Conservation (phyloP, 92 coral and sea anemone genomes). For the Heliopora coerulea region DNA sequence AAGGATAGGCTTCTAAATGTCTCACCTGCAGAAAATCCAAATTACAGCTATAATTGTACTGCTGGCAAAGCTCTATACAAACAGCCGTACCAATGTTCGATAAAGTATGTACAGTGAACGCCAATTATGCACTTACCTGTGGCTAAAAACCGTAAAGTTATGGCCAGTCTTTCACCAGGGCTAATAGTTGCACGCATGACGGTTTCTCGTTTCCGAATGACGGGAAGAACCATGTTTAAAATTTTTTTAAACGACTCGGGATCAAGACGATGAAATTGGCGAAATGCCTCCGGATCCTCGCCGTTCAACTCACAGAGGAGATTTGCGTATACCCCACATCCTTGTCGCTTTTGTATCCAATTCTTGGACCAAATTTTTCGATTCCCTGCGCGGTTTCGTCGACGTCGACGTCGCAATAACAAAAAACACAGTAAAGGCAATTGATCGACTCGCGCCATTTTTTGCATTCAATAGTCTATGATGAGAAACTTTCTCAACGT, state of each 20-base stretch:
- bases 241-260: too few species aligned
- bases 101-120: not conserved
- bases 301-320: conserved; percentile 3
- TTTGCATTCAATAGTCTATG: not conserved
- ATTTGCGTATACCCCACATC: not conserved
- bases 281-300: conserved; percentile 17
- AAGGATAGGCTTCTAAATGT: conserved; percentile 44
- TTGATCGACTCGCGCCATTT: conserved; percentile 16
- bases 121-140: not conserved
- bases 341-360: not conserved
- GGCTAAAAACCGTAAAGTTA: too few species aligned
- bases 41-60: too few species aligned
- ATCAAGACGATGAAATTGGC: not conserved
- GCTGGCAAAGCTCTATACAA: not conserved
- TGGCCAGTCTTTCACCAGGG: too few species aligned
- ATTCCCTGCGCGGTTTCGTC: not conserved
- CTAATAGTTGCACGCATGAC: too few species aligned
- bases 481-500: conserved; percentile 15
- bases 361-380: not conserved
- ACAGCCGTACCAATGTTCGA: too few species aligned
- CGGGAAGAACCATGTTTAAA: too few species aligned
- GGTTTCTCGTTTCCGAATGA: too few species aligned
- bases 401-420: not conserved
- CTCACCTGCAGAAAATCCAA: conserved; percentile 43
- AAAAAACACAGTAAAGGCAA: too few species aligned